Evolutionary conservation across 2,797 vertebrate species (phyloP), one percentile per base, ranked within the genome.

Genomic region (Furcifer pardalis): DNA sequence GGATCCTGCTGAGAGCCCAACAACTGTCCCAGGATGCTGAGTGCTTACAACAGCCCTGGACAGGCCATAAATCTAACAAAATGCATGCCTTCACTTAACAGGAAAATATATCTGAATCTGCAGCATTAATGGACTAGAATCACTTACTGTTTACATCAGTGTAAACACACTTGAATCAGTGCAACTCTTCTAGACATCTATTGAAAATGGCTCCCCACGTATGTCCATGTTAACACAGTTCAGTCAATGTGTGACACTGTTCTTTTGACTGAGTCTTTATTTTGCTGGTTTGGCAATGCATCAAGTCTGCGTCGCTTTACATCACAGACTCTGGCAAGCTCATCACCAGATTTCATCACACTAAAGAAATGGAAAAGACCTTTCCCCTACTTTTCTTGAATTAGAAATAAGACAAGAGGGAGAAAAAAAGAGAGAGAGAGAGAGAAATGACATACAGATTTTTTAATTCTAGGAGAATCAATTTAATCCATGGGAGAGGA

Each of bases 251-350:
- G 66, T 84, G 87, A 89, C 82, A 44, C 87, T 90, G 88, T 6
- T 65, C 15, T 77, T 56, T 84, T 89, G 74, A n/a, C 13, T 30
- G 77, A 93, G 83, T 63, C 86, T 80, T 90, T 71, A 35, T 8
- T 86, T 52, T 83, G 81, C 7, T 83, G 94, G 86, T 23, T 88
- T 94, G 93, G 94, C 91, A 90, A 87, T 89, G 69, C 35, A 13
- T 25, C 74, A 68, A 86, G 86, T 76, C 74, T 86, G 2, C 91
- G 69, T 82, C 86, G 91, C 89, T 92, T 86, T 89, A 84, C 60
- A 90, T 88, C 91, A 85, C 81, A 89, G 92, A 73, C 84, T 91
- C 86, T 90, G 94, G 90, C 88, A 87, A 73, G 1, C 23, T 30
- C 6, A 69, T 86, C 86, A 1, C 71, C 63, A 73, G 83, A 77